Evolutionary conservation across 1,140 invertebrate species (phyloP).

Genomic region (Zaprionus davidi): DNA sequence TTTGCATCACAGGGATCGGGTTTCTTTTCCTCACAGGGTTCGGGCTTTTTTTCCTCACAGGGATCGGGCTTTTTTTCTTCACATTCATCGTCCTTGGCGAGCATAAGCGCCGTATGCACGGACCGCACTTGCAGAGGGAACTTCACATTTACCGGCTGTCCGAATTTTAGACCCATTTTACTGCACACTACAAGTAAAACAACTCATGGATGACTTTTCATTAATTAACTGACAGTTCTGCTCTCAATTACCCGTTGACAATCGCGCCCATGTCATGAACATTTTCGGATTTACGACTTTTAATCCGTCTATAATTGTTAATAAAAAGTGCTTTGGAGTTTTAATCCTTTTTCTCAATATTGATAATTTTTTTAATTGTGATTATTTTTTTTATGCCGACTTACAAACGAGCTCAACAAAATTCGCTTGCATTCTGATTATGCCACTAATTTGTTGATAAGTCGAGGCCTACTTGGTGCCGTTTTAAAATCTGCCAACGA

Average conservation of each 20-base stretch:
- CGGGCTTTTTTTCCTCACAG: conserved; percentile 14
- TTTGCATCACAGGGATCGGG: not conserved
- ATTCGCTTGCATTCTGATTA: conserved; percentile 6
- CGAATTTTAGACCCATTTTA: conserved; percentile 17
- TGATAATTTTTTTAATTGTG: not conserved
- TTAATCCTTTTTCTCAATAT: not conserved
- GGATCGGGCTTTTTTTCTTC: conserved; percentile 10
- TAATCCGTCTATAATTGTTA: not conserved
- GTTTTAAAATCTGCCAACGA: not conserved
- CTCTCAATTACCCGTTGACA: conserved; percentile 38
- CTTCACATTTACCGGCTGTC: not conserved
- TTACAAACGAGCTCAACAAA: conserved; percentile 15
- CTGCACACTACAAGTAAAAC: conserved; percentile 13
- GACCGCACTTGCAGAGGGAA: conserved; percentile 20
- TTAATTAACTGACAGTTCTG: too few species aligned
- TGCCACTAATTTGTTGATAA: not conserved
- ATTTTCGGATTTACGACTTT: conserved; percentile 23
- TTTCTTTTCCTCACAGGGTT: not conserved
- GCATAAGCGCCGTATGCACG: conserved; percentile 2
- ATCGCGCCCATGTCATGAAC: conserved; percentile 36
- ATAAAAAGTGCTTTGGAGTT: not conserved
- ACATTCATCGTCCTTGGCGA: conserved; percentile 12
- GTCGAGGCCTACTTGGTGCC: conserved; percentile 19
- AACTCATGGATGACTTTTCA: not conserved
- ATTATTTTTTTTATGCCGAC: not conserved